Percentiles rank a stretch among this genome's conserved stretches.
These are phyloP conservation scores for Diarsia mendica DNA, from an alignment of 2,888 invertebrate species.

Conservation along the genomic window DNA sequence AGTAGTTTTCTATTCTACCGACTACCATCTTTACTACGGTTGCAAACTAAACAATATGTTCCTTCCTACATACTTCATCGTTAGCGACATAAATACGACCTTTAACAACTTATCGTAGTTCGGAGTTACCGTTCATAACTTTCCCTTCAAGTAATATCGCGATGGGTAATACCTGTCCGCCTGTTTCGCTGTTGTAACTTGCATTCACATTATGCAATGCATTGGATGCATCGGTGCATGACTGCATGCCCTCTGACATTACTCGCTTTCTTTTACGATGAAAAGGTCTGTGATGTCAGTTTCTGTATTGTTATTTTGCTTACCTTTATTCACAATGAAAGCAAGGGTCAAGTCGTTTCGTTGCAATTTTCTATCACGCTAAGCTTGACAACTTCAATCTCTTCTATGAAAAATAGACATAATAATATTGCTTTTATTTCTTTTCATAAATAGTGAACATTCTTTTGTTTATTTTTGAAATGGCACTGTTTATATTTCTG, in stretches of 20 bases:
- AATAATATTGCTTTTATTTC: no score
- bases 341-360: neutral
- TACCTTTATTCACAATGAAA: neutral
- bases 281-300: constrained; percentile 25
- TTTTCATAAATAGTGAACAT: no score
- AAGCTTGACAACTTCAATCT: neutral
- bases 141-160: constrained; percentile 50
- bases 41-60: neutral
- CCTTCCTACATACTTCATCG: neutral
- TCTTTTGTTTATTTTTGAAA: neutral
- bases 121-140: constrained; percentile 47
- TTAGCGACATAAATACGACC: neutral
- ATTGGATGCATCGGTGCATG: constrained; percentile 40
- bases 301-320: constrained; percentile 12
- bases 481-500: neutral
- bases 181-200: constrained; percentile 34
- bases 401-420: neutral
- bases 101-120: constrained; percentile 18
- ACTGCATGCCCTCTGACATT: constrained; percentile 46
- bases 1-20: neutral
- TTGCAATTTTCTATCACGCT: neutral
- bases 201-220: constrained; percentile 54
- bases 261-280: constrained; percentile 42
- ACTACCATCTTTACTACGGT: neutral
- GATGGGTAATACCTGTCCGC: constrained; percentile 40